phyloP scores from a whole-genome alignment of 2,888 invertebrate genomes.

The Tipula confusa region DNA sequence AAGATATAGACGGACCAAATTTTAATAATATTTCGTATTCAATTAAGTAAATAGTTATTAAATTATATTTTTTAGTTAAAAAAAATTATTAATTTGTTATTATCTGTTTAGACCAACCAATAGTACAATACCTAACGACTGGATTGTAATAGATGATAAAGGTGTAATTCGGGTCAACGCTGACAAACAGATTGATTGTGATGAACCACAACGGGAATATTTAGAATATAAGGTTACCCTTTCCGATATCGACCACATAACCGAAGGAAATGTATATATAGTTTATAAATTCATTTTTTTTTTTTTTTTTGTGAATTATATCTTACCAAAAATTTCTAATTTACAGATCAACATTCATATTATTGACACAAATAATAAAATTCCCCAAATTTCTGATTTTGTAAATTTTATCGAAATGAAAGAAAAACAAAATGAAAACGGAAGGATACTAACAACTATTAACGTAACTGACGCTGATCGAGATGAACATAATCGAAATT shows the following conservation, averaged over 20 bases:
- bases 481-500: slow-evolving; percentile 44
- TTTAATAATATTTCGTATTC: slow-evolving; percentile 57
- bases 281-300: not conserved
- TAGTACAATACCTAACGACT: slow-evolving; percentile 47
- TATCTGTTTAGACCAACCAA: slow-evolving; percentile 48
- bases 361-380: slow-evolving; percentile 59
- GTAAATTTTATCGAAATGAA: slow-evolving; percentile 43
- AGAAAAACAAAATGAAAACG: slow-evolving; percentile 52
- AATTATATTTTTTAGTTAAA: too few relatives aligned
- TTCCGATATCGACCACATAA: slow-evolving; percentile 49
- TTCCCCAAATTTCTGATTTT: slow-evolving; percentile 44
- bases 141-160: slow-evolving; percentile 52
- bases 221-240: slow-evolving; percentile 56
- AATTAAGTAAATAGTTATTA: slow-evolving; percentile 55
- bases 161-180: slow-evolving; percentile 55
- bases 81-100: too few relatives aligned
- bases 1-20: slow-evolving; percentile 58
- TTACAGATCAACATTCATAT: slow-evolving; percentile 56
- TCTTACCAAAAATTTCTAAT: slow-evolving; percentile 30
- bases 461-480: slow-evolving; percentile 55
- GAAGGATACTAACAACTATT: slow-evolving; percentile 49
- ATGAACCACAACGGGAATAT: slow-evolving; percentile 50
- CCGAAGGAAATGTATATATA: slow-evolving; percentile 51
- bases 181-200: slow-evolving; percentile 54
- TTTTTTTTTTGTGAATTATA: too few relatives aligned